Conservation (phyloP, 2,888 invertebrate genomes). For the Psylliodes chrysocephalus region DNA sequence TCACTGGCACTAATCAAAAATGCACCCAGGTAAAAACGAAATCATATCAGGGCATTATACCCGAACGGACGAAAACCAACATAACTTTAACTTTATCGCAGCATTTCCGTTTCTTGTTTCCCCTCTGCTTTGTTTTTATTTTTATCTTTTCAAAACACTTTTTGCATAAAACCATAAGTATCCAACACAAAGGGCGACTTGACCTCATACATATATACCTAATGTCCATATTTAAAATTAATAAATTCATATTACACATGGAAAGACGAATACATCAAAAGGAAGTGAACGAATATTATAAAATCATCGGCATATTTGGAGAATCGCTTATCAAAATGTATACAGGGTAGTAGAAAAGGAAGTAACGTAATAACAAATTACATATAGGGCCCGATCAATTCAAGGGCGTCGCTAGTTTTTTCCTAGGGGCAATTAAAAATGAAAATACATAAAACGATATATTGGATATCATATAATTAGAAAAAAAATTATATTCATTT, state of each 20-base stretch:
- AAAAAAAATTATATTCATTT: background rate
- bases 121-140: background rate
- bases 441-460: too few species aligned
- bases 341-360: conserved; percentile 14
- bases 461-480: too few species aligned
- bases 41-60: conserved; percentile 7
- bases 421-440: too few species aligned
- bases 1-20: background rate
- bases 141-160: background rate
- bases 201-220: conserved; percentile 20
- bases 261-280: conserved; percentile 19
- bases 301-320: conserved; percentile 14
- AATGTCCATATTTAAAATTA: conserved; percentile 12
- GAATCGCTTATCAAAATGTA: conserved; percentile 14
- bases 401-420: too few species aligned
- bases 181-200: conserved; percentile 20
- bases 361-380: background rate
- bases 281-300: conserved; percentile 17
- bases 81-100: conserved; percentile 2
- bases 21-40: background rate
- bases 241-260: conserved; percentile 27
- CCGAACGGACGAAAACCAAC: background rate
- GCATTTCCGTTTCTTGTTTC: conserved; percentile 15
- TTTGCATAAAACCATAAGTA: conserved; percentile 23
- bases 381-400: background rate